Percentiles rank a stretch among this genome's conserved stretches.
These are phyloP conservation scores for Isurus oxyrinchus DNA, from an alignment of 2,113 vertebrate genomes.

Conservation along the genomic window DNA sequence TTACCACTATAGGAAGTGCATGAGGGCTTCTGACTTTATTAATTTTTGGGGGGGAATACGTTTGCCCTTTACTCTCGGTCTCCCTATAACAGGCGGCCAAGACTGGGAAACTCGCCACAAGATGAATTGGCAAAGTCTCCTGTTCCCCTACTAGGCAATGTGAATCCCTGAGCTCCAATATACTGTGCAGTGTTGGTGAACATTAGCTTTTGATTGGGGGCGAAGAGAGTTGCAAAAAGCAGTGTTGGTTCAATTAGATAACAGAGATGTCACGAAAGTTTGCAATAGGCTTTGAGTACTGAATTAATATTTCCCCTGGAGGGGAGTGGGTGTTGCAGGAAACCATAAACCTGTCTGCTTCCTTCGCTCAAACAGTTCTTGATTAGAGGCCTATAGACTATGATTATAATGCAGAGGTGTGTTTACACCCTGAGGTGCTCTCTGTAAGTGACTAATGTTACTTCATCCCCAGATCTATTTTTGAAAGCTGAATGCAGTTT, in stretches of 20 bases:
- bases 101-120: not conserved
- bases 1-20: not conserved
- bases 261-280: constrained; percentile 41
- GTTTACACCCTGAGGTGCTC: not conserved
- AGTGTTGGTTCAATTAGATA: not conserved
- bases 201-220: not conserved
- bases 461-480: not conserved
- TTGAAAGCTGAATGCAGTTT: not conserved
- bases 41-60: not conserved
- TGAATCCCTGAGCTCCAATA: not conserved
- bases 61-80: not conserved
- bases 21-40: not conserved
- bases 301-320: constrained; percentile 37
- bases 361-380: constrained; percentile 38
- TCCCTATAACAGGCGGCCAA: not conserved
- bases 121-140: not conserved
- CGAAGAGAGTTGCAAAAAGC: not conserved
- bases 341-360: constrained; percentile 37
- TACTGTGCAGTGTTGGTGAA: not conserved
- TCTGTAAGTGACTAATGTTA: not conserved
- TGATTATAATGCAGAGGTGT: not conserved
- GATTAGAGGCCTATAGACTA: constrained; percentile 38
- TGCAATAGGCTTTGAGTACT: constrained; percentile 41
- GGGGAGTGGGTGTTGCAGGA: constrained; percentile 39
- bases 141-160: not conserved